These are phyloP conservation scores for Smutsia gigantea DNA, from an alignment of 2,797 vertebrate species.

Conservation along the genomic window DNA sequence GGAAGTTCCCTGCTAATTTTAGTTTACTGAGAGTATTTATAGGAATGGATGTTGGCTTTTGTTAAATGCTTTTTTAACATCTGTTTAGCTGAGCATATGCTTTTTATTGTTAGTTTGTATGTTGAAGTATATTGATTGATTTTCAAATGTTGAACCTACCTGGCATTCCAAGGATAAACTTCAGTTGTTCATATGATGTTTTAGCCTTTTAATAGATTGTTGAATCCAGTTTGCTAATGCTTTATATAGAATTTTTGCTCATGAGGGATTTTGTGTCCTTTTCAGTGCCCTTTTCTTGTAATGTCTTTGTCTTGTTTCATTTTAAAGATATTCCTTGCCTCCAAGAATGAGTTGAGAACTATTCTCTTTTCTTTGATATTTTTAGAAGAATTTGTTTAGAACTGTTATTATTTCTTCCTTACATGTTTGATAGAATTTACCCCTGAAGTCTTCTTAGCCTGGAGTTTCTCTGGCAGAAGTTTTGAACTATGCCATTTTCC, in stretches of 20 bases:
- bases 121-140: background rate
- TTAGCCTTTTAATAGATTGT: background rate
- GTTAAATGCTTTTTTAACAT: background rate
- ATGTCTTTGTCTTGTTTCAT: background rate
- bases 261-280: background rate
- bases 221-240: background rate
- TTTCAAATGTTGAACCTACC: background rate
- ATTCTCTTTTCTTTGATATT: background rate
- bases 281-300: background rate
- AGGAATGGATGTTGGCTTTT: background rate
- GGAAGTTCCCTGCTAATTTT: background rate
- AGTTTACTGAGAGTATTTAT: background rate
- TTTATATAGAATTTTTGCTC: background rate
- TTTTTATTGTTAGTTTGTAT: constrained; percentile 13
- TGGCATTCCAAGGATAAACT: background rate
- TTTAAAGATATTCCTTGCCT: background rate
- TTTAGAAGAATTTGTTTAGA: background rate
- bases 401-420: background rate
- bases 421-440: background rate
- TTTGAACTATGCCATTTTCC: background rate
- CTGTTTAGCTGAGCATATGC: background rate
- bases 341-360: background rate
- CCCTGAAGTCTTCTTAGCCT: background rate
- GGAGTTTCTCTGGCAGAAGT: background rate
- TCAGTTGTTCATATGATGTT: background rate